Conservation (phyloP, 2,888 invertebrate species). For the Ophion slaviceki region DNA sequence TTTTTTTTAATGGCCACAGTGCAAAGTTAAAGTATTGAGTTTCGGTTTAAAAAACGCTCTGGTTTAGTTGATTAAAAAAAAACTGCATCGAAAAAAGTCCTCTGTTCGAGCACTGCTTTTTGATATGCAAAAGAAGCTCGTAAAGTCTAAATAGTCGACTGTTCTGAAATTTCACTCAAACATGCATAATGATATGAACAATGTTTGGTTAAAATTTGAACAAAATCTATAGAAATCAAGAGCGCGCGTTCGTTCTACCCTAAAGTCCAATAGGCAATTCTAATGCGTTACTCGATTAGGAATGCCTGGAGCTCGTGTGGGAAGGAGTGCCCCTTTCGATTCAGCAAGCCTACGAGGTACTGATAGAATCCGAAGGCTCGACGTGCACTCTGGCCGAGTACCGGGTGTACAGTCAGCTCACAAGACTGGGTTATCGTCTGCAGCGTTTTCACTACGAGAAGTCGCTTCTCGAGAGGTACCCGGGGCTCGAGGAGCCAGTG, state of each 20-base stretch:
- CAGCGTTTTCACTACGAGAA: conserved; percentile 83
- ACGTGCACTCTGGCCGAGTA: conserved; percentile 84
- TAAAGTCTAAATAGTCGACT: too few relatives aligned
- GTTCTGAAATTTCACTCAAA: too few relatives aligned
- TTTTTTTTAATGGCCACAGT: too few relatives aligned
- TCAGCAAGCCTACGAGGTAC: conserved; percentile 87
- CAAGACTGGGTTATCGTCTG: conserved; percentile 86
- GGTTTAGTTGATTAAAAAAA: neutral
- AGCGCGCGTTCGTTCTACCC: neutral
- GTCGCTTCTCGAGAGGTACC: conserved; percentile 57
- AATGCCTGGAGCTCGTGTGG: conserved; percentile 86
- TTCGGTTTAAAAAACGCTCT: too few relatives aligned
- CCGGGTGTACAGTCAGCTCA: conserved; percentile 86
- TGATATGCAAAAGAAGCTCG: too few relatives aligned
- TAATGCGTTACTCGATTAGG: conserved; percentile 82
- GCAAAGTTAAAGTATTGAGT: too few relatives aligned
- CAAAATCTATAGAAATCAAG: too few relatives aligned
- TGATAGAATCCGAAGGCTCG: conserved; percentile 80
- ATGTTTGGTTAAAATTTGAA: too few relatives aligned
- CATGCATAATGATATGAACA: too few relatives aligned
- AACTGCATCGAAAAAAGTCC: too few relatives aligned
- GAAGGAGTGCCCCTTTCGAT: conserved; percentile 86
- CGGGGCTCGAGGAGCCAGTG: conserved; percentile 64
- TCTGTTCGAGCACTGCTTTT: too few relatives aligned
- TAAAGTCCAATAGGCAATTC: neutral